phyloP scores from a whole-genome alignment of 2,888 invertebrate genomes.

The Caenorhabditis virilis region DNA sequence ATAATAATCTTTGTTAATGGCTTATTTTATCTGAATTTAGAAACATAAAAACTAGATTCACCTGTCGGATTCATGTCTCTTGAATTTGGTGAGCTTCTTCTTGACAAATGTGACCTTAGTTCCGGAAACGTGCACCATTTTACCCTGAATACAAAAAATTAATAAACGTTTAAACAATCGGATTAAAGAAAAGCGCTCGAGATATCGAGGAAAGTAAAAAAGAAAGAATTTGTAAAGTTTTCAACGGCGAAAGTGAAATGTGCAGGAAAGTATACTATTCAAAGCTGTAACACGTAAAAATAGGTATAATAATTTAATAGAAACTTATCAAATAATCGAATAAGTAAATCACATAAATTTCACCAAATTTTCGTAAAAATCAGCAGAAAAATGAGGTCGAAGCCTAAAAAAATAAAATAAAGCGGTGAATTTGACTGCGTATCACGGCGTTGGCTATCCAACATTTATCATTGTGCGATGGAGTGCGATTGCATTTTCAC shows the following conservation, averaged over 20 bases:
- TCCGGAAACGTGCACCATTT: slow-evolving; percentile 67
- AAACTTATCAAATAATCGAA: background rate
- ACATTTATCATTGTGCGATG: slow-evolving; percentile 18
- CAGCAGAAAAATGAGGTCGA: too few species aligned
- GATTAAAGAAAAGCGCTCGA: background rate
- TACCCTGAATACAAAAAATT: slow-evolving; percentile 33
- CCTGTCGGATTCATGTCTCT: slow-evolving; percentile 96
- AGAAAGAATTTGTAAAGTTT: background rate
- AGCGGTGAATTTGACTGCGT: slow-evolving; percentile 16
- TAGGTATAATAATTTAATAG: background rate
- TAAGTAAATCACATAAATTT: background rate
- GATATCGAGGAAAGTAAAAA: slow-evolving; percentile 3
- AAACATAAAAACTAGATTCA: too few species aligned
- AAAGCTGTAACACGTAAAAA: background rate
- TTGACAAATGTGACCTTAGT: slow-evolving; percentile 89
- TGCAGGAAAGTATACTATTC: background rate
- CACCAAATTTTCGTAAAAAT: slow-evolving; percentile 5
- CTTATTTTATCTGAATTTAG: too few species aligned
- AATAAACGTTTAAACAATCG: background rate
- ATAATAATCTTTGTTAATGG: slow-evolving; percentile 83
- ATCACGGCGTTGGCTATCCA: slow-evolving; percentile 24
- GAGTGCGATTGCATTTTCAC: slow-evolving; percentile 25
- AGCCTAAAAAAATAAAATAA: slow-evolving; percentile 26
- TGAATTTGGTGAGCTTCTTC: slow-evolving; percentile 97
- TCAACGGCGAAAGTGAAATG: background rate